Evolutionary conservation across 1,140 invertebrate genomes (phyloP), one percentile per base, ranked within the genome.

Genomic region (Dinoponera quadriceps): DNA sequence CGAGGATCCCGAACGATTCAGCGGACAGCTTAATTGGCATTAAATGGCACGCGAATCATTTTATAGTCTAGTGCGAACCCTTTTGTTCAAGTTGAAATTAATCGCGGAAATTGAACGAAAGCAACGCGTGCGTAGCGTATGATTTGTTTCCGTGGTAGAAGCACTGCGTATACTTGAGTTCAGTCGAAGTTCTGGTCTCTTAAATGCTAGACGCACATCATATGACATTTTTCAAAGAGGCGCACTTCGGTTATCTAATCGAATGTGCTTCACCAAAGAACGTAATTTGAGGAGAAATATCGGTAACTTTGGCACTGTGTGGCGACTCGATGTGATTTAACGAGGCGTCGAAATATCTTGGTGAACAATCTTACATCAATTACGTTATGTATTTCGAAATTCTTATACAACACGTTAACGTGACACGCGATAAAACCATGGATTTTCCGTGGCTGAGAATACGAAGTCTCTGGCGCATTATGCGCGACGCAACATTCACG

Each of bases 191-290:
- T 80, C 33, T 80, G 55, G 83, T 85, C 82, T 86, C 66, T 85
- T 83, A 29, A 77, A 66, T 68, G 72, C 71, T 83, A 83, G 78
- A 62, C 77, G 73, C 85, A 78, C 81, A n/a, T 84, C 63, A n/a
- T n/a, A n/a, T n/a, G 38, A 44, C 38, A 44, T 44, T 3, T 44
- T 44, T 44, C 9, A 4, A 3, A 44, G 7, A 84, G 69, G 29
- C 78, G 55, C 63, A 77, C 78, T 65, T 71, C 29, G 22, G 72
- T 88, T 88, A 91, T 90, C 73, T 87, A 88, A 88, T 78, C 75
- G 25, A 69, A n/a, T 60, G n/a, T 33, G n/a, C 51, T 80, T 80
- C 65, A 55, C 22, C 14, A 69, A 78, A 78, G 49, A 69, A 20
- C 3, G 20, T 13, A 44, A 44, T 44, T 4, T 9, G 38, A 44